A percentile compares a stretch with the other conserved stretches of the same genome.
Evolutionary conservation across 2,888 invertebrate genomes (phyloP).

Genomic region (Drosophila fungiperda): DNA sequence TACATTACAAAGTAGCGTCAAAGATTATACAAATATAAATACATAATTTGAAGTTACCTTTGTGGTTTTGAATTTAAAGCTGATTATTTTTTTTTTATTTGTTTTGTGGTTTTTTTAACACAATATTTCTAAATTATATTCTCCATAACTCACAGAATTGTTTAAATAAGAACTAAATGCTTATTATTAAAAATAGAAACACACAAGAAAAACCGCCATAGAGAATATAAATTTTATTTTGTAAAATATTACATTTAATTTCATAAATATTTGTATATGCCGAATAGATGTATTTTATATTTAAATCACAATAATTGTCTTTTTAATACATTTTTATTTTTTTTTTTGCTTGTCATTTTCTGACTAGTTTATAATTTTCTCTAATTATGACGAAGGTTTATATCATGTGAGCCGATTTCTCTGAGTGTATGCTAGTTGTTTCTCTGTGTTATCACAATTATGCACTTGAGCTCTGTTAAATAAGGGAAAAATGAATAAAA

Average conservation of each 20-base stretch:
- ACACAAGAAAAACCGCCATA: neutral
- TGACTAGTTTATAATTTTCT: neutral
- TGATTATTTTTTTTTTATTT: neutral
- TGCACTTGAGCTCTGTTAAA: constrained; percentile 61
- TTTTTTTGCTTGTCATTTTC: neutral
- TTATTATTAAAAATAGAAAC: neutral
- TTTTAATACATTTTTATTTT: neutral
- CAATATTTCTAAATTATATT: neutral
- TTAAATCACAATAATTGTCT: neutral
- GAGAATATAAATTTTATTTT: neutral
- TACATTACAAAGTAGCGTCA: neutral
- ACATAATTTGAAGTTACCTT: neutral
- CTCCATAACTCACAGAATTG: neutral
- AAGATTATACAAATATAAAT: neutral
- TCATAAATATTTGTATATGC: neutral
- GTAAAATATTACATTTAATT: neutral
- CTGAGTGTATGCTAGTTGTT: constrained; percentile 38
- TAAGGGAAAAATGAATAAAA: constrained; percentile 27
- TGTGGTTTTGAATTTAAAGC: neutral
- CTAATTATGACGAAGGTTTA: constrained; percentile 2
- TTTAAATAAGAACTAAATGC: neutral
- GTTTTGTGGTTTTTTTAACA: neutral
- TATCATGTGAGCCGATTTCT: constrained; percentile 42
- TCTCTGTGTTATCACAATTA: constrained; percentile 43
- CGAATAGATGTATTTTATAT: neutral